phyloP scores from a whole-genome alignment of 2,113 vertebrate genomes.

The Notothenia rossii region DNA sequence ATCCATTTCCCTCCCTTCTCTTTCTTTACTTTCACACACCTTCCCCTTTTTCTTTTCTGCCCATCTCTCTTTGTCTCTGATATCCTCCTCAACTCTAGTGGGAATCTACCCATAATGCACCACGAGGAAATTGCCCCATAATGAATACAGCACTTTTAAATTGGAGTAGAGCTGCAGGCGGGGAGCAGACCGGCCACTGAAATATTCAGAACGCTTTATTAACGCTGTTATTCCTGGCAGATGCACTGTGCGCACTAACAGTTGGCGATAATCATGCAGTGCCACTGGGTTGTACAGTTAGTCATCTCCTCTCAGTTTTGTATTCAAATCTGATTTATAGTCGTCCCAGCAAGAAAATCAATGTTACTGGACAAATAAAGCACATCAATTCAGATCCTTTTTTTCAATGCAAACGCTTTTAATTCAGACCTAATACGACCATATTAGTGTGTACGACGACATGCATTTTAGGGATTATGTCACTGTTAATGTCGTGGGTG shows the following conservation, averaged over 20 bases:
- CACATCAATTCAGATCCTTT: no score
- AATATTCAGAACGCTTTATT: slow-evolving; percentile 78
- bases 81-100: slow-evolving; percentile 21
- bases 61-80: slow-evolving; percentile 9
- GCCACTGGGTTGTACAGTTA: slow-evolving; percentile 41
- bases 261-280: slow-evolving; percentile 49
- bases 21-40: slow-evolving; percentile 22
- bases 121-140: slow-evolving; percentile 57
- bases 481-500: slow-evolving; percentile 22
- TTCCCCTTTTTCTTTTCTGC: not conserved
- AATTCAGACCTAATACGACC: not conserved
- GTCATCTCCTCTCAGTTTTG: slow-evolving; percentile 14
- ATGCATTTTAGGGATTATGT: slow-evolving; percentile 28
- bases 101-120: slow-evolving; percentile 65
- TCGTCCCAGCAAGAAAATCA: not conserved
- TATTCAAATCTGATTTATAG: slow-evolving; percentile 31
- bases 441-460: not conserved
- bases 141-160: slow-evolving; percentile 66
- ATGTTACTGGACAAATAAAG: not conserved
- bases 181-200: slow-evolving; percentile 67
- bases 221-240: slow-evolving; percentile 67
- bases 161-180: slow-evolving; percentile 60
- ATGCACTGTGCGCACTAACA: slow-evolving; percentile 47
- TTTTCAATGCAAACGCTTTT: not conserved
- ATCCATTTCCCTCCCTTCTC: slow-evolving; percentile 4